A percentile compares a stretch with the other conserved stretches of the same genome.
Evolutionary conservation across 2,888 invertebrate genomes (phyloP).

Genomic region (Anodontia alba): DNA sequence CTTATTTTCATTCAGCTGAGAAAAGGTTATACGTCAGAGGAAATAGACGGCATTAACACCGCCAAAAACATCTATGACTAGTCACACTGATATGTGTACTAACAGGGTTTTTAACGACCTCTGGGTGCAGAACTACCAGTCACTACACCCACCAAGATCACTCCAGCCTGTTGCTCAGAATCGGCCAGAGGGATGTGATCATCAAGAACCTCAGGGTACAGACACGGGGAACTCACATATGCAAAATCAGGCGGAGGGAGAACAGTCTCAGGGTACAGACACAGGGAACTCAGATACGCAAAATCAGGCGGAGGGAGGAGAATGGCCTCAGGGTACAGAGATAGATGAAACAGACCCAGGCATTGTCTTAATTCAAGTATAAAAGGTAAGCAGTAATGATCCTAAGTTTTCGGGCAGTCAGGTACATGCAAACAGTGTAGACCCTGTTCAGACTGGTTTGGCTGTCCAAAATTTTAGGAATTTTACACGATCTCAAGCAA

Average conservation of each 20-base stretch:
- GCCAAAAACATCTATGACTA: not conserved
- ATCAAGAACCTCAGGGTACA: not conserved
- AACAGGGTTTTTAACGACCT: not conserved
- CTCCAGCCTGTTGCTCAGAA: not conserved
- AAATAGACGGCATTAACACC: not conserved
- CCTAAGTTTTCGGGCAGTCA: too few relatives aligned
- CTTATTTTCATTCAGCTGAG: not conserved
- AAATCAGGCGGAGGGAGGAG: not conserved
- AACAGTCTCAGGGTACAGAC: not conserved
- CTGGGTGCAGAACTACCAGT: too few relatives aligned
- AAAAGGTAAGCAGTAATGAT: constrained; percentile 5
- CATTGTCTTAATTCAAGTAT: not conserved
- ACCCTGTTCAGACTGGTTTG: too few relatives aligned
- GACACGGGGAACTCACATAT: not conserved
- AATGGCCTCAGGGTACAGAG: not conserved
- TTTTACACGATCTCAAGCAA: too few relatives aligned
- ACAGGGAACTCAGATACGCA: not conserved
- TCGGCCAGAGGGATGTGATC: not conserved
- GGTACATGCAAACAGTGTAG: too few relatives aligned
- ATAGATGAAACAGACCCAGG: too few relatives aligned
- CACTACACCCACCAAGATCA: too few relatives aligned
- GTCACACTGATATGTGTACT: not conserved
- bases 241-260: not conserved
- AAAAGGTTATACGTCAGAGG: too few relatives aligned
- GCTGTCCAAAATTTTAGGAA: too few relatives aligned